Percentiles rank a stretch among this genome's conserved stretches.
Conservation (phyloP, 2,113 vertebrate genomes). For the Sphyrna mokarran region DNA sequence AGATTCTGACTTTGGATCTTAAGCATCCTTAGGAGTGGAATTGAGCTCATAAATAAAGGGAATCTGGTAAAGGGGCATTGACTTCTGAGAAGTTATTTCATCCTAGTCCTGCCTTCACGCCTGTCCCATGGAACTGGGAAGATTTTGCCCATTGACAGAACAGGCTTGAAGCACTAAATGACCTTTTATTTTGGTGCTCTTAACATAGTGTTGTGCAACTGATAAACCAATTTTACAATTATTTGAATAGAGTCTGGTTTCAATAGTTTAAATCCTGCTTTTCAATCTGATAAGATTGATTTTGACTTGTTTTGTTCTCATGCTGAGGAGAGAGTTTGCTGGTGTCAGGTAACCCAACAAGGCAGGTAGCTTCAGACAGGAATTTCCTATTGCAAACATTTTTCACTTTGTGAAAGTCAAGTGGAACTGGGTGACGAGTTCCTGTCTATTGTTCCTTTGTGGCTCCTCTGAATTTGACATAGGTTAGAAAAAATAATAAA, state of each 20-base stretch:
- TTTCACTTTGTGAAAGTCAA: background rate
- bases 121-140: background rate
- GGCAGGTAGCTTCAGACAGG: background rate
- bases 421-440: background rate
- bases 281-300: background rate
- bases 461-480: background rate
- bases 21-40: too few species aligned
- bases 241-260: background rate
- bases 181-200: too few species aligned
- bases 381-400: background rate
- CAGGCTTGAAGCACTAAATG: background rate
- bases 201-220: too few species aligned
- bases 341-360: background rate
- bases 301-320: background rate
- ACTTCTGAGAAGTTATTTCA: too few species aligned
- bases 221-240: too few species aligned
- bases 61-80: too few species aligned
- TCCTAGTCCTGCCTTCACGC: background rate
- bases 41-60: too few species aligned
- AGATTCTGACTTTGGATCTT: too few species aligned
- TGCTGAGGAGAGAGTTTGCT: background rate
- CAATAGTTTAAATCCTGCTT: background rate
- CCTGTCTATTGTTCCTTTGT: slow-evolving; percentile 18
- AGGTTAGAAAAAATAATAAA: background rate
- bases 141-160: background rate